phyloP scores from a whole-genome alignment of 2,113 vertebrate genomes.

The Periophthalmodon schlosseri region DNA sequence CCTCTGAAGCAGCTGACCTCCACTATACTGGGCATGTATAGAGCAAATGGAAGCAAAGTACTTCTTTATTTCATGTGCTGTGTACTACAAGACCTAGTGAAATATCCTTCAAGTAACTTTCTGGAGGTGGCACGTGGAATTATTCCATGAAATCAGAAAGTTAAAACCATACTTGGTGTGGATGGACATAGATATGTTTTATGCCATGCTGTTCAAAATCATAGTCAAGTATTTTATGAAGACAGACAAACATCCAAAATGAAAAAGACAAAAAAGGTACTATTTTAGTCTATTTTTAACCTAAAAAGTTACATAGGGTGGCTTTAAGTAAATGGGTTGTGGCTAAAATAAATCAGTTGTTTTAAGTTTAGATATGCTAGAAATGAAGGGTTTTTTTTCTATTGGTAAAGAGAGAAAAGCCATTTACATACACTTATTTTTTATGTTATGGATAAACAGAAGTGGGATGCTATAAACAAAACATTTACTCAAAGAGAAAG shows the following conservation, averaged over 20 bases:
- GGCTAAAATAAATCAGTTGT: background rate
- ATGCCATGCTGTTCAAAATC: too few relatives aligned
- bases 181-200: too few relatives aligned
- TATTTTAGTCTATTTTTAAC: too few relatives aligned
- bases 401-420: background rate
- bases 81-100: background rate
- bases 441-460: background rate
- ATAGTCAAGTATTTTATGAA: too few relatives aligned
- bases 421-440: background rate
- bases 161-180: too few relatives aligned
- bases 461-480: background rate
- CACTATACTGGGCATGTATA: constrained; percentile 5
- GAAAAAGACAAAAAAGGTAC: too few relatives aligned
- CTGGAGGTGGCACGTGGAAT: too few relatives aligned
- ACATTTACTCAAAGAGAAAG: background rate
- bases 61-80: background rate
- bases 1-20: constrained; percentile 27
- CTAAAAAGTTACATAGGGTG: too few relatives aligned
- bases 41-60: constrained; percentile 12
- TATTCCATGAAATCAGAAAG: too few relatives aligned
- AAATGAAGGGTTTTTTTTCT: background rate
- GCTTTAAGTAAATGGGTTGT: background rate
- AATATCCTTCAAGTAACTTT: too few relatives aligned
- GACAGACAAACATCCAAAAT: too few relatives aligned
- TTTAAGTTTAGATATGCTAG: background rate